A percentile compares a stretch with the other conserved stretches of the same genome.
These are phyloP conservation scores for Pelobates fuscus DNA, from an alignment of 2,113 vertebrate genomes.

Conservation along the genomic window DNA sequence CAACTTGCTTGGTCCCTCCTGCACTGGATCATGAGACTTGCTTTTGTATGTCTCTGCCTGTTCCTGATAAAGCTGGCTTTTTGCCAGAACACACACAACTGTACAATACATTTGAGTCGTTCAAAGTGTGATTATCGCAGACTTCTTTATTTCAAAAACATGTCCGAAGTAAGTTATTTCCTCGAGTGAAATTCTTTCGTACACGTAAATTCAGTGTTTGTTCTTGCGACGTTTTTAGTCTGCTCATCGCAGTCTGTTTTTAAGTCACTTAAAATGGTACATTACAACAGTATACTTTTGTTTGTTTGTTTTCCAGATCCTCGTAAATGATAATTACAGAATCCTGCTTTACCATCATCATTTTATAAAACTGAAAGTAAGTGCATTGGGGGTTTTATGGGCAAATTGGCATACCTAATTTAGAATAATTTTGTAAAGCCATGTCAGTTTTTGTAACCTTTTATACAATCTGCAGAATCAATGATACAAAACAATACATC, in stretches of 20 bases:
- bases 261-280: not conserved
- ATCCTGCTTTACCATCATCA: constrained; percentile 34
- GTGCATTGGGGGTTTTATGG: not conserved
- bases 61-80: constrained; percentile 26
- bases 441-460: too few species aligned
- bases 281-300: not conserved
- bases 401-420: not conserved
- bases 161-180: not conserved
- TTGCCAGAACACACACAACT: not conserved
- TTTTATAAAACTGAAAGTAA: constrained; percentile 29
- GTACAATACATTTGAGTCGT: not conserved
- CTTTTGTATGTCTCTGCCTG: constrained; percentile 17
- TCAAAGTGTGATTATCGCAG: constrained; percentile 11
- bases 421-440: too few species aligned
- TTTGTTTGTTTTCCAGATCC: constrained; percentile 27
- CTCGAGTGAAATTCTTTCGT: not conserved
- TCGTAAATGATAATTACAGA: not conserved
- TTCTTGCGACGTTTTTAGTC: not conserved
- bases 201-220: not conserved
- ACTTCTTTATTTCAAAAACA: not conserved
- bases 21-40: constrained; percentile 30
- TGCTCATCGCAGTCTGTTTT: not conserved
- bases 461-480: too few species aligned
- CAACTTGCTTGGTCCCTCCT: constrained; percentile 1
- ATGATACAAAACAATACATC: too few species aligned